Conservation (phyloP, 2,797 vertebrate genomes). For the Manis javanica region DNA sequence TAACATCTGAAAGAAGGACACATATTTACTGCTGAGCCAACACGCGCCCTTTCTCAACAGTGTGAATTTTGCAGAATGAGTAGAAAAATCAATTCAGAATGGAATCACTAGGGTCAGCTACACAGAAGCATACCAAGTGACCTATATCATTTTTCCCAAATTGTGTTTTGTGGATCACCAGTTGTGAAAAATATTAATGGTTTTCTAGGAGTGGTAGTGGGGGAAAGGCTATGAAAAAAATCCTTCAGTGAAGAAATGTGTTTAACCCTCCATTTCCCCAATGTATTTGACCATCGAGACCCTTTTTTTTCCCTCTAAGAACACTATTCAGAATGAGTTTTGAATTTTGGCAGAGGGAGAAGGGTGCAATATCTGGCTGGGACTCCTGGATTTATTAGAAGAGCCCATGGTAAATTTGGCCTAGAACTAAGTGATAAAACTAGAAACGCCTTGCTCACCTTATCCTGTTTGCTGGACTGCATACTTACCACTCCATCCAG, state of each 20-base stretch:
- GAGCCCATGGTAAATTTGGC: neutral
- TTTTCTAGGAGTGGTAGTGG: neutral
- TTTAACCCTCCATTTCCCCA: neutral
- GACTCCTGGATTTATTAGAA: neutral
- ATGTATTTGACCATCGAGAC: neutral
- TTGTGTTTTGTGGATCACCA: neutral
- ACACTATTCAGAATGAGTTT: neutral
- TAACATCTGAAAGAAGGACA: neutral
- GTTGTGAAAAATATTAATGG: slow-evolving; percentile 32
- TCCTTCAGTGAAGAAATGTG: neutral
- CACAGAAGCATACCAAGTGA: slow-evolving; percentile 3
- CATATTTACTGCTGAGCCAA: slow-evolving; percentile 29
- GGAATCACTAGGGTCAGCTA: neutral
- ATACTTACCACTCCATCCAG: neutral
- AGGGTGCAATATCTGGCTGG: neutral
- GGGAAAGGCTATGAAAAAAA: neutral
- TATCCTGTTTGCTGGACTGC: neutral
- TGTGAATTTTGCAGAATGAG: neutral
- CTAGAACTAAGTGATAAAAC: neutral
- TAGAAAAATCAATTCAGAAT: slow-evolving; percentile 51
- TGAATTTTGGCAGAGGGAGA: neutral
- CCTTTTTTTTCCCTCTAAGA: neutral
- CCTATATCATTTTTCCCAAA: slow-evolving; percentile 32
- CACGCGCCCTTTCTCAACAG: neutral
- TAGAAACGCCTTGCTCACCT: neutral